A percentile compares a stretch with the other conserved stretches of the same genome.
Evolutionary conservation across 2,888 invertebrate genomes (phyloP).

Genomic region (Hirtodrosophila alboralis): DNA sequence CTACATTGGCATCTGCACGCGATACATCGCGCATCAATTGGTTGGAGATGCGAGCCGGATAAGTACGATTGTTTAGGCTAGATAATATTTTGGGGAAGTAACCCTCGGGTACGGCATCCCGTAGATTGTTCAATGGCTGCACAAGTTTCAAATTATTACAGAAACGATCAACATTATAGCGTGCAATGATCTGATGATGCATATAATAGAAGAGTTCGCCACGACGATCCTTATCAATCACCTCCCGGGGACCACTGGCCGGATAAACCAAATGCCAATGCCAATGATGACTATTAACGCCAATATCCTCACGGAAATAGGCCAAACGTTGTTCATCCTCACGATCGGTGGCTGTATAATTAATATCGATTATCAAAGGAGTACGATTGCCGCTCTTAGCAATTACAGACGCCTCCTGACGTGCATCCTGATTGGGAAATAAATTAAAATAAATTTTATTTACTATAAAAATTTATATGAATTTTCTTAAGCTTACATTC

Average conservation of each 20-base stretch:
- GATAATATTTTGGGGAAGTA: slow-evolving; percentile 93
- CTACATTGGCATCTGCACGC: slow-evolving; percentile 86
- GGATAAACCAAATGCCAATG: slow-evolving; percentile 96
- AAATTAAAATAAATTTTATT: not conserved
- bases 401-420: slow-evolving; percentile 88
- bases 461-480: too few species aligned
- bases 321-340: slow-evolving; percentile 92
- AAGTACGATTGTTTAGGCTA: slow-evolving; percentile 87
- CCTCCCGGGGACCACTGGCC: slow-evolving; percentile 86
- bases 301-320: slow-evolving; percentile 94
- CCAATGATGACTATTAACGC: slow-evolving; percentile 95
- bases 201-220: slow-evolving; percentile 91
- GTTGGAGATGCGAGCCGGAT: slow-evolving; percentile 88
- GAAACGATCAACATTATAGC: slow-evolving; percentile 91
- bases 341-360: slow-evolving; percentile 90
- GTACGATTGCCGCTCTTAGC: slow-evolving; percentile 85
- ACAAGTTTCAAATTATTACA: slow-evolving; percentile 88
- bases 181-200: slow-evolving; percentile 87
- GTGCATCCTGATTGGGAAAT: slow-evolving; percentile 84
- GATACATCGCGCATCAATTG: slow-evolving; percentile 87
- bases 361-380: slow-evolving; percentile 88
- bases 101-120: slow-evolving; percentile 89
- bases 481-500: slow-evolving; percentile 70
- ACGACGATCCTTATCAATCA: slow-evolving; percentile 90
- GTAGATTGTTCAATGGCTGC: slow-evolving; percentile 87